A percentile compares a stretch with the other conserved stretches of the same genome.
Evolutionary conservation across 2,113 vertebrate genomes (phyloP).

Genomic region (Stomatorhinus ivindoensis): DNA sequence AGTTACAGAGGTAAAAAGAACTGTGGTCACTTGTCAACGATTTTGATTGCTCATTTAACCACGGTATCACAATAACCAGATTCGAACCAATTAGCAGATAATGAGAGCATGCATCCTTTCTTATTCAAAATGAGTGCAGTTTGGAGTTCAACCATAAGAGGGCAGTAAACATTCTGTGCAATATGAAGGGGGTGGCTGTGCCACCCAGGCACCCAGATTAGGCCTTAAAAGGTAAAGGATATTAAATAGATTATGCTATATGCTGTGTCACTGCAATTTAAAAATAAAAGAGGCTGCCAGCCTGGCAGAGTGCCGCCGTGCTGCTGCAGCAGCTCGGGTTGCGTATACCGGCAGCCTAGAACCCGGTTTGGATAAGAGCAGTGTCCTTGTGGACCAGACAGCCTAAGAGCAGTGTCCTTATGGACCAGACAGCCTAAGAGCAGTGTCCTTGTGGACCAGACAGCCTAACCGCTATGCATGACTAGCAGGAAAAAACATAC

Average conservation of each 20-base stretch:
- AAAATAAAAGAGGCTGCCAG: conserved; percentile 28
- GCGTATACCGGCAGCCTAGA: background rate
- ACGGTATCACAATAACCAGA: background rate
- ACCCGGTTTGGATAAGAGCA: background rate
- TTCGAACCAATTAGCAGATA: background rate
- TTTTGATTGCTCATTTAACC: background rate
- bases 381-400: background rate
- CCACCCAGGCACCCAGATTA: background rate
- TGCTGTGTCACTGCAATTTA: conserved; percentile 36
- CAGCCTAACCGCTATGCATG: background rate
- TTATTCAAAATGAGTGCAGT: background rate
- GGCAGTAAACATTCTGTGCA: conserved; percentile 1
- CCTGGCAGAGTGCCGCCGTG: conserved; percentile 1
- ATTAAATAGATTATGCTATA: conserved; percentile 26
- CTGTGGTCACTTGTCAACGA: background rate
- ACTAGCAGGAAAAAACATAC: background rate
- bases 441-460: background rate
- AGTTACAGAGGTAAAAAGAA: background rate
- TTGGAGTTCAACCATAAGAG: background rate
- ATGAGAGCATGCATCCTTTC: background rate
- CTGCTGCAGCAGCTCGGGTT: conserved; percentile 15
- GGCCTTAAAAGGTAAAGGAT: conserved; percentile 35
- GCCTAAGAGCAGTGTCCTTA: too few relatives aligned
- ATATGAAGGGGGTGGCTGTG: background rate
- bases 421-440: background rate